These are phyloP conservation scores for Phlogophora meticulosa DNA, from an alignment of 2,888 invertebrate genomes.

Conservation along the genomic window DNA sequence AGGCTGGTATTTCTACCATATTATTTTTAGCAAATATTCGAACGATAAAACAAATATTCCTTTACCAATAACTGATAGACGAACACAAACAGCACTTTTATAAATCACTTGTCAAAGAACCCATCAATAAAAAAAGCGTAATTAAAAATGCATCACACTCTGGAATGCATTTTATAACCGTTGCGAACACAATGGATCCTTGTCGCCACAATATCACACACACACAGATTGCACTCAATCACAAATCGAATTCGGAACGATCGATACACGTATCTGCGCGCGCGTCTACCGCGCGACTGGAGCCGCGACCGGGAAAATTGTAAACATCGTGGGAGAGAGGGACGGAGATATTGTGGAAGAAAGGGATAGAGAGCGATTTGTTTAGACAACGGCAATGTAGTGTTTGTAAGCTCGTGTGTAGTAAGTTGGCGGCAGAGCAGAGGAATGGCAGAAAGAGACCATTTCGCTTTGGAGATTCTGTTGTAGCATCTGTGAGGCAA, in stretches of 20 bases:
- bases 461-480: neutral
- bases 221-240: conserved; percentile 58
- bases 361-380: conserved; percentile 73
- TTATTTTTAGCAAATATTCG: neutral
- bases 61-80: conserved; percentile 39
- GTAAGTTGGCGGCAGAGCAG: conserved; percentile 59
- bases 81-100: conserved; percentile 21
- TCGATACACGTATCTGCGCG: conserved; percentile 75
- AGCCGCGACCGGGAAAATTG: conserved; percentile 76
- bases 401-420: conserved; percentile 71
- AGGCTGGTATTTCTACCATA: too few species aligned
- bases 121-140: conserved; percentile 69
- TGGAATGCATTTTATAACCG: conserved; percentile 66
- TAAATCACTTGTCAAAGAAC: conserved; percentile 62
- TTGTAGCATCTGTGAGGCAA: conserved; percentile 40
- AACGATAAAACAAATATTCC: neutral
- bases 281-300: conserved; percentile 75
- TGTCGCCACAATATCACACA: conserved; percentile 62
- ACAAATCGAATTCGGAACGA: conserved; percentile 66
- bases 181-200: conserved; percentile 57
- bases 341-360: conserved; percentile 70
- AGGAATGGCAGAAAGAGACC: neutral
- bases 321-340: conserved; percentile 79
- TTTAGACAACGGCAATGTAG: conserved; percentile 66
- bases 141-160: conserved; percentile 58